Evolutionary conservation across 2,797 vertebrate genomes (phyloP), one percentile per base, ranked within the genome.

Genomic region (Xenopus petersii): DNA sequence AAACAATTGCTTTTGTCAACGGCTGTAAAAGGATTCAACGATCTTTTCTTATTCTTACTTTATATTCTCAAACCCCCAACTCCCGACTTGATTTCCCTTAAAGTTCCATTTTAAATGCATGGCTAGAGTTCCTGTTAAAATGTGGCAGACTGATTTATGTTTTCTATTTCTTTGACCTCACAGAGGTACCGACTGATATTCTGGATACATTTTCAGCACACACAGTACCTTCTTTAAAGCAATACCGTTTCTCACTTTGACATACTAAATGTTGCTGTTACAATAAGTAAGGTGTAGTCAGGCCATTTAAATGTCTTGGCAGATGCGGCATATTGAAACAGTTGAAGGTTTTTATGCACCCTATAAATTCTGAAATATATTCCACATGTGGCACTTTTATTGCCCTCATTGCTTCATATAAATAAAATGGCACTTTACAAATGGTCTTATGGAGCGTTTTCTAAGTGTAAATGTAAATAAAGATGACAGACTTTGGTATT

Each of bases 231-330:
- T 62, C 36, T 74, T 74, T 70, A 79, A 64, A 60, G 60, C 61
- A 60, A 46, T 60, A 54, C 46, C 30, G 60, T 79, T 79, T 59
- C 46, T 79, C 76, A 79, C 69, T 68, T 36, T 79, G 76, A 79
- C 76, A 79, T 42, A 10, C 66, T 79, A 73, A 78, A 79, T 48
- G 67, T 33, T 36, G 66, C 26, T 62, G 71, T 79, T 73, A 73
- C 71, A 73, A 79, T 79, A 79, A 79, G 76, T 74, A 79, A 79
- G 71, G 73, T 74, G 71, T 63, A 79, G 76, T 70, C 54, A 49
- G 73, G 71, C 64, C 71, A 79, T 79, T 79, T 79, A 79, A 79
- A 79, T 74, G 71, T 64, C 71, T 73, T 59, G 66, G 71, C 71
- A 79, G 71, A 79, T 73, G 66, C 61, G 16, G 66, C 66, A 70